Evolutionary conservation across 2,113 vertebrate species (phyloP).

Genomic region (Mastomys coucha): DNA sequence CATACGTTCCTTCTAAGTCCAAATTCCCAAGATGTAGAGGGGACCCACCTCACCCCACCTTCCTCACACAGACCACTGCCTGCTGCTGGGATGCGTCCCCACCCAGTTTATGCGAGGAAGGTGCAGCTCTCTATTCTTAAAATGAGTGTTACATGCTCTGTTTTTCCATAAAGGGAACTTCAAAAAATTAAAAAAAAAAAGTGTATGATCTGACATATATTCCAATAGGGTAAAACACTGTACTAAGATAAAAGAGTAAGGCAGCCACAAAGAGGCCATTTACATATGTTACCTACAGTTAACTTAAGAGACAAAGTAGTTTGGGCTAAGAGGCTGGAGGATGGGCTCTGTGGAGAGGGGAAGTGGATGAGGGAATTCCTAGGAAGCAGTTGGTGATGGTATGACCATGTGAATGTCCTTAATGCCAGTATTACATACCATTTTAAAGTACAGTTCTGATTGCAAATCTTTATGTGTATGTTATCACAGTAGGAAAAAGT

Average conservation of each 20-base stretch:
- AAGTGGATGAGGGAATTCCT: background rate
- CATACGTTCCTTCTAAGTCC: fast-evolving
- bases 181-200: too few relatives aligned
- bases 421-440: background rate
- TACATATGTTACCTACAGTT: background rate
- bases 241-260: slow-evolving; percentile 2
- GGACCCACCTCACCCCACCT: background rate
- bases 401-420: background rate
- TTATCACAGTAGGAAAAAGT: background rate
- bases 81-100: too few relatives aligned
- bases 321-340: background rate
- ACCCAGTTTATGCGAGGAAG: background rate
- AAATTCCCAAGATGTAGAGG: background rate
- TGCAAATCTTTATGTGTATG: background rate
- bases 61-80: background rate
- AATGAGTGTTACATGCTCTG: background rate
- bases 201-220: background rate
- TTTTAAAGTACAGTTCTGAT: background rate
- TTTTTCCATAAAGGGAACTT: slow-evolving; percentile 44
- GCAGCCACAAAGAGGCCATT: background rate
- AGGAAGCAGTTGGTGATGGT: background rate
- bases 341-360: background rate
- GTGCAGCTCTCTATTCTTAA: background rate
- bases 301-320: background rate
- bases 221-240: background rate